Conservation (phyloP, 2,113 vertebrate genomes). For the Acrocephalus kingi region DNA sequence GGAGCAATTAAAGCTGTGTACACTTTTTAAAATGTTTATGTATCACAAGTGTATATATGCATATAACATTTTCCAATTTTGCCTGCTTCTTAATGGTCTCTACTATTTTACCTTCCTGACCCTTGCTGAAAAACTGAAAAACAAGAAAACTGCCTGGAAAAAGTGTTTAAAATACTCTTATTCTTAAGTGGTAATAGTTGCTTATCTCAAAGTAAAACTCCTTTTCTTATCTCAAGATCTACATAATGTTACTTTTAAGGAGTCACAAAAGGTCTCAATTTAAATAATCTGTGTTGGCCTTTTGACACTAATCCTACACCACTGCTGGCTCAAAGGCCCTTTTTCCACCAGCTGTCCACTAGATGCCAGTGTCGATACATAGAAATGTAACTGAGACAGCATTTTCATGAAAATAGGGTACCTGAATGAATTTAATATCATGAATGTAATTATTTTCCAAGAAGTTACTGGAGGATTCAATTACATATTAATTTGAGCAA, state of each 20-base stretch:
- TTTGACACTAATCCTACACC: neutral
- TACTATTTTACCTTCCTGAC: neutral
- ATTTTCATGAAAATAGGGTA: neutral
- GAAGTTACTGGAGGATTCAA: neutral
- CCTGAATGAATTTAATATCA: neutral
- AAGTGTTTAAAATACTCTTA: neutral
- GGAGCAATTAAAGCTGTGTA: neutral
- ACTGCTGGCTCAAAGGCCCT: neutral
- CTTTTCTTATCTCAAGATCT: neutral
- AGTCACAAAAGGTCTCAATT: neutral
- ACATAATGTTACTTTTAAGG: neutral
- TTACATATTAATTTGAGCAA: neutral
- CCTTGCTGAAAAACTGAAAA: neutral
- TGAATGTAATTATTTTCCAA: neutral
- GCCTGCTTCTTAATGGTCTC: neutral
- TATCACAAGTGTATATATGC: neutral
- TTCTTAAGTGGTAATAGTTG: neutral
- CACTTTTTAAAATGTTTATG: neutral
- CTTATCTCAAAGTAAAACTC: neutral
- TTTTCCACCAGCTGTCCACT: constrained; percentile 48
- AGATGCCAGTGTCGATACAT: constrained; percentile 63
- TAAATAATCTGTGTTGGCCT: neutral
- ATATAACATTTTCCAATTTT: neutral
- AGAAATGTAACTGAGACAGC: neutral
- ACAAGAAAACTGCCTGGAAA: neutral